Evolutionary conservation across 2,113 vertebrate genomes (phyloP).

Genomic region (Thomomys bottae): DNA sequence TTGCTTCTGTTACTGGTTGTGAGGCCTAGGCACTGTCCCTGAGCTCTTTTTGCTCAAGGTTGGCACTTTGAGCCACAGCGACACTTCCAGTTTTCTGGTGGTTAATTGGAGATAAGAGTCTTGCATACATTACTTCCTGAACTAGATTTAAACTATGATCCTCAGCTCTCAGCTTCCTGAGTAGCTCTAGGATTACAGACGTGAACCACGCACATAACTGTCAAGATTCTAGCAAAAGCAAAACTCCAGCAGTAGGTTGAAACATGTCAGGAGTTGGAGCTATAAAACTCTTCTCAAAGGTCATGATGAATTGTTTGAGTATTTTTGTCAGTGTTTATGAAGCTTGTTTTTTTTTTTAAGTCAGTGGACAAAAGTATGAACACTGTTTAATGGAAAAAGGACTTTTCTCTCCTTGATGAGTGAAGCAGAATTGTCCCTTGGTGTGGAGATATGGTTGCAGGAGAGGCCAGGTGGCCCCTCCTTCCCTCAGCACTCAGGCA

Average conservation of each 20-base stretch:
- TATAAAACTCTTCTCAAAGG: not conserved
- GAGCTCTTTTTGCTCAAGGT: too few species aligned
- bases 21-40: too few species aligned
- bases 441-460: not conserved
- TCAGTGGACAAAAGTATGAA: not conserved
- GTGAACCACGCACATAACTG: not conserved
- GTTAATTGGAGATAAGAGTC: too few species aligned
- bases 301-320: not conserved
- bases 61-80: too few species aligned
- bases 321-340: not conserved
- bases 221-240: not conserved
- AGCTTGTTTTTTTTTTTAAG: not conserved
- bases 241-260: not conserved
- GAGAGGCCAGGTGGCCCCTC: not conserved
- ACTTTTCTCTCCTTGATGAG: not conserved
- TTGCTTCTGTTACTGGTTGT: too few species aligned
- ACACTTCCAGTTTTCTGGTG: too few species aligned
- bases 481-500: not conserved
- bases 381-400: constrained; percentile 7
- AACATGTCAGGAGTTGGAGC: not conserved
- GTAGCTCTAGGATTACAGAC: too few species aligned
- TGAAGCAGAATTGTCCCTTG: not conserved
- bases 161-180: too few species aligned
- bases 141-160: too few species aligned
- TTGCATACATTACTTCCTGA: too few species aligned